phyloP scores from a whole-genome alignment of 2,888 invertebrate species.

The Philereme vetulata region DNA sequence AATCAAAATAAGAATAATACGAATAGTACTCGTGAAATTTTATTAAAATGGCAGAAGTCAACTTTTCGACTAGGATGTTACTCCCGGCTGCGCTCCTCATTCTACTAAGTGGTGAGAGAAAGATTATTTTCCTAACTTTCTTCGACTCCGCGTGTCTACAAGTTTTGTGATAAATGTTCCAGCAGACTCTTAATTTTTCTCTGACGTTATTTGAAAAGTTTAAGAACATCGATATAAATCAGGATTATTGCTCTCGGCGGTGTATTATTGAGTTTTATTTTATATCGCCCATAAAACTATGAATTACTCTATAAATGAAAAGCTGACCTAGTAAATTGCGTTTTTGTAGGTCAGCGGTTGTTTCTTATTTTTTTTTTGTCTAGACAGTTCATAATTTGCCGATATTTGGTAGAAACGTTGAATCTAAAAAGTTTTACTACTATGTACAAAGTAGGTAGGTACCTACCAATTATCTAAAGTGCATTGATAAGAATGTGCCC shows the following conservation, averaged over 20 bases:
- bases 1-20: slow-evolving; percentile 3
- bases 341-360: too few relatives aligned
- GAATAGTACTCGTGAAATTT: slow-evolving; percentile 47
- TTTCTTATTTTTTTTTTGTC: too few relatives aligned
- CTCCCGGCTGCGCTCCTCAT: slow-evolving; percentile 59
- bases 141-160: slow-evolving; percentile 45
- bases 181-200: slow-evolving; percentile 37
- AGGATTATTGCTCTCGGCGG: slow-evolving; percentile 16
- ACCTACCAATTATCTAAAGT: too few relatives aligned
- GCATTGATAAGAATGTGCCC: too few relatives aligned
- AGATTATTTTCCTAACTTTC: slow-evolving; percentile 53
- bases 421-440: too few relatives aligned
- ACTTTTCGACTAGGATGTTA: slow-evolving; percentile 43
- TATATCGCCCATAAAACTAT: background rate
- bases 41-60: slow-evolving; percentile 54
- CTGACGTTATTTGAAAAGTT: slow-evolving; percentile 42
- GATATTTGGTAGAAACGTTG: too few relatives aligned
- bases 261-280: slow-evolving; percentile 6
- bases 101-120: slow-evolving; percentile 73
- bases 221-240: slow-evolving; percentile 28
- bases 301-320: too few relatives aligned
- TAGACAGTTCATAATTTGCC: too few relatives aligned
- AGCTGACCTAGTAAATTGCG: too few relatives aligned
- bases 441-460: too few relatives aligned
- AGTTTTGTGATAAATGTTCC: slow-evolving; percentile 55